Evolutionary conservation across 1,140 invertebrate genomes (phyloP).

Genomic region (Formica exsecta): DNA sequence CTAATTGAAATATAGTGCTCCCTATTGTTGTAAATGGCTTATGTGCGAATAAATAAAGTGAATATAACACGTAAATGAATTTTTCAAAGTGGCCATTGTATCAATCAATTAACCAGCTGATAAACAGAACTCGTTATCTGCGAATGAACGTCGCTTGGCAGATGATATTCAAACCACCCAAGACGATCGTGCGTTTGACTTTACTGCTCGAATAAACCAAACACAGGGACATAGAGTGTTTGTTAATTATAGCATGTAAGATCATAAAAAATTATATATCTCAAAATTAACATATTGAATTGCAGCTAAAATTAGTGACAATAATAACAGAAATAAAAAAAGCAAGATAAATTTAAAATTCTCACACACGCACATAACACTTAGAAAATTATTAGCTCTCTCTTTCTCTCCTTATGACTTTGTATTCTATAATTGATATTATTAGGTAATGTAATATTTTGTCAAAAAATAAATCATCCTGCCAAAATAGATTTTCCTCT

Average conservation of each 20-base stretch:
- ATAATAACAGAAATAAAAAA: not conserved
- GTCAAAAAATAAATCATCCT: not conserved
- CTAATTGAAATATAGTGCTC: conserved; percentile 7
- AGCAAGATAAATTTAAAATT: not conserved
- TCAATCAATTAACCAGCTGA: conserved; percentile 54
- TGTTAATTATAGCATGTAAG: conserved; percentile 25
- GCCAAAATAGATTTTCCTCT: not conserved
- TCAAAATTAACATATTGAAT: not conserved
- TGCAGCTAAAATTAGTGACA: not conserved
- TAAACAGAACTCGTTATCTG: conserved; percentile 23
- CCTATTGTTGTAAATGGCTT: conserved; percentile 5
- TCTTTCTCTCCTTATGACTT: not conserved
- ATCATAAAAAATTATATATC: not conserved
- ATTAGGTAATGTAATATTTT: not conserved
- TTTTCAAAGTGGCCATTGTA: conserved; percentile 26
- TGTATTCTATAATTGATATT: not conserved
- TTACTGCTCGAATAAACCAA: conserved; percentile 20
- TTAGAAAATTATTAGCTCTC: not conserved
- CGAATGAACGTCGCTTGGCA: conserved; percentile 44
- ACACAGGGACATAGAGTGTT: not conserved
- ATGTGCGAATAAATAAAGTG: not conserved
- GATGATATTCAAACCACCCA: conserved; percentile 49
- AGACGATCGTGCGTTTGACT: conserved; percentile 35
- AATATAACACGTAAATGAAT: conserved; percentile 7
- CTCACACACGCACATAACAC: not conserved